phyloP scores from a whole-genome alignment of 2,113 vertebrate species.

The Zosterops borbonicus region DNA sequence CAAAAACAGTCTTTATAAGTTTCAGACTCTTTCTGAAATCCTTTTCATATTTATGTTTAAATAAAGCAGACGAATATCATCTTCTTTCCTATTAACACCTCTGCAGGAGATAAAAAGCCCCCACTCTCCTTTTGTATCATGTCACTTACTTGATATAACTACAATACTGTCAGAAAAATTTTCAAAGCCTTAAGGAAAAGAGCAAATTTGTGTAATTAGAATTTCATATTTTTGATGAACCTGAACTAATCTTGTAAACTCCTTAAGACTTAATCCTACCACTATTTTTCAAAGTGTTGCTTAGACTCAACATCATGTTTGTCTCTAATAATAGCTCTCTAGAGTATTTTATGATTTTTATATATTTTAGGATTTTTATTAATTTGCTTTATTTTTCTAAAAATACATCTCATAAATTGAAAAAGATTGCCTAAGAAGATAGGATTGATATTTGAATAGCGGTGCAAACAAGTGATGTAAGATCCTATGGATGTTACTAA shows the following conservation, averaged over 20 bases:
- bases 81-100: conserved; percentile 1
- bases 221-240: neutral
- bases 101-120: neutral
- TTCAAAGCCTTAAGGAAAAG: neutral
- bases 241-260: neutral
- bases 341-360: neutral
- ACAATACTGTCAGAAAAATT: neutral
- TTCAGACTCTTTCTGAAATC: neutral
- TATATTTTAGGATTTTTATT: neutral
- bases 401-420: neutral
- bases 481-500: neutral
- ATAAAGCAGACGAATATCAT: neutral
- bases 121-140: neutral
- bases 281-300: neutral
- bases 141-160: neutral
- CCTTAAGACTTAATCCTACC: neutral
- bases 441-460: neutral
- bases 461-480: neutral
- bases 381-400: neutral
- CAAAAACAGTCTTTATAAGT: neutral
- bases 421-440: neutral
- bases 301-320: neutral
- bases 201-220: neutral
- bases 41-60: neutral
- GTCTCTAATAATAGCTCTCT: neutral